Conservation (phyloP, 2,797 vertebrate species). For the Falco columbarius region DNA sequence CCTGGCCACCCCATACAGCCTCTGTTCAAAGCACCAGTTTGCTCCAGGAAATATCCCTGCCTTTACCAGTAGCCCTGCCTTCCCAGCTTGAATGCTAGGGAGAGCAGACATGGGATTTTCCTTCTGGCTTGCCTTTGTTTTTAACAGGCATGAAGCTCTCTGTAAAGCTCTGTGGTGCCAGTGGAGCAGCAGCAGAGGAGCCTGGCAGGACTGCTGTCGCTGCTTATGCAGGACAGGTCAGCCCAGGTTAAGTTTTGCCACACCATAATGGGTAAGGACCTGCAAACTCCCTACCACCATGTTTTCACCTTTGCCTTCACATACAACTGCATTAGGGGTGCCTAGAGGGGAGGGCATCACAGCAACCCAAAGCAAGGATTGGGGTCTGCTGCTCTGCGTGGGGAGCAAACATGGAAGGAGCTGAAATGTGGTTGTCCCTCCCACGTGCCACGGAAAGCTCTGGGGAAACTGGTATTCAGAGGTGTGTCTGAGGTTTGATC, state of each 20-base stretch:
- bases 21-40: neutral
- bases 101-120: neutral
- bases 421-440: neutral
- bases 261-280: neutral
- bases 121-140: neutral
- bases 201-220: neutral
- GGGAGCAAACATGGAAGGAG: neutral
- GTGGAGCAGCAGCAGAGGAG: neutral
- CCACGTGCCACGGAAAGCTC: neutral
- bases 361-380: neutral
- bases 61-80: neutral
- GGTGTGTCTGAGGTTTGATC: neutral
- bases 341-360: neutral
- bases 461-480: neutral
- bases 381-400: fast-evolving
- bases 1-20: neutral
- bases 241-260: neutral
- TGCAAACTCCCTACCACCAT: neutral
- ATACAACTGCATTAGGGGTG: too few relatives aligned
- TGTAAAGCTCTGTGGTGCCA: neutral
- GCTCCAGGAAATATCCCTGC: neutral
- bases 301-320: neutral
- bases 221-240: neutral
- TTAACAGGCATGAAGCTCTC: neutral
- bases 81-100: neutral